Evolutionary conservation across 2,888 invertebrate genomes (phyloP).

Genomic region (Bellardia pandia): DNA sequence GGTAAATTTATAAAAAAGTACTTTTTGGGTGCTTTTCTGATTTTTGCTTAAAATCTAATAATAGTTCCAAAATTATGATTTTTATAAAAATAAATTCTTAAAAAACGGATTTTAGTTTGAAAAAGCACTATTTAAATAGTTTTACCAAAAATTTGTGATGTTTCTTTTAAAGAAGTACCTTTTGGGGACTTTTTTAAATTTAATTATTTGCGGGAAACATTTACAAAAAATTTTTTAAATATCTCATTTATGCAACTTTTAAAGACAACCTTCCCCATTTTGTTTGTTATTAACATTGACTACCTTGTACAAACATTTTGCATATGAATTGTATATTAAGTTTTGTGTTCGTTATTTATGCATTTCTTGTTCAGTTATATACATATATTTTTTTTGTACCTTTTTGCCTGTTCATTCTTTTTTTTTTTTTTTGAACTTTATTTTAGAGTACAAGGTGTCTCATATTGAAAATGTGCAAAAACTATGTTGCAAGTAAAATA

Average conservation of each 20-base stretch:
- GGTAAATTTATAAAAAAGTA: too few species aligned
- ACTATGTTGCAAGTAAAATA: constrained; percentile 44
- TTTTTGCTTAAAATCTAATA: too few species aligned
- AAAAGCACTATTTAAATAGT: too few species aligned
- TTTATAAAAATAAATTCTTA: too few species aligned
- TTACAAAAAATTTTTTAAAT: too few species aligned
- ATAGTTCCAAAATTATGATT: too few species aligned
- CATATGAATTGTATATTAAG: constrained; percentile 71
- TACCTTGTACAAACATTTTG: constrained; percentile 52
- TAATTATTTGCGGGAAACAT: too few species aligned
- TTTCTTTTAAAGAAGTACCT: too few species aligned
- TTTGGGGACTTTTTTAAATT: too few species aligned
- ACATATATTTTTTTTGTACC: not conserved
- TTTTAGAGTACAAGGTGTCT: constrained; percentile 59
- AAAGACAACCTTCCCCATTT: constrained; percentile 4
- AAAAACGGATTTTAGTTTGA: too few species aligned
- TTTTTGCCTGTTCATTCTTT: not conserved
- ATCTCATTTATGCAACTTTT: not conserved
- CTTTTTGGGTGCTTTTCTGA: too few species aligned
- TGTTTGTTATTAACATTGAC: constrained; percentile 39
- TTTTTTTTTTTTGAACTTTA: constrained; percentile 11
- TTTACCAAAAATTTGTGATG: too few species aligned
- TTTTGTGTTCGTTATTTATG: constrained; percentile 64
- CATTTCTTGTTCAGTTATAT: constrained; percentile 46
- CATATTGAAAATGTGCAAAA: constrained; percentile 54